Evolutionary conservation across 2,113 vertebrate genomes (phyloP).

Genomic region (Bombycilla garrulus): DNA sequence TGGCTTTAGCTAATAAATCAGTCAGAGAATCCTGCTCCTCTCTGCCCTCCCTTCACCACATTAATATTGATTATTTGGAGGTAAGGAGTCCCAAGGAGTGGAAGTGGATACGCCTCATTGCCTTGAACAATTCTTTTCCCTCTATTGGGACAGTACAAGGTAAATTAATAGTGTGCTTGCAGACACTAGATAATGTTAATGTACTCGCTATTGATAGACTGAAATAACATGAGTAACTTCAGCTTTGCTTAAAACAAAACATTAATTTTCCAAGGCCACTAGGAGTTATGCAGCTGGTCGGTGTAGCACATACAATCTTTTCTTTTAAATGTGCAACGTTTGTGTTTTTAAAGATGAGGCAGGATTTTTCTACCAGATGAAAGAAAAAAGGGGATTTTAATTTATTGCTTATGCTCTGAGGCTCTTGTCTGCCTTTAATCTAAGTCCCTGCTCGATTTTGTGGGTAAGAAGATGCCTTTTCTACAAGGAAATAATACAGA

Average conservation of each 20-base stretch:
- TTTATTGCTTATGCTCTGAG: neutral
- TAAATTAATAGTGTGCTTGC: conserved; percentile 88
- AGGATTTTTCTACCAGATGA: neutral
- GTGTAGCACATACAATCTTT: neutral
- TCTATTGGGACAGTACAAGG: conserved; percentile 81
- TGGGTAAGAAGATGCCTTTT: neutral
- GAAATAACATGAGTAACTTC: conserved; percentile 87
- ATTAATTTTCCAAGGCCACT: conserved; percentile 79
- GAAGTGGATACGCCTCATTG: conserved; percentile 83
- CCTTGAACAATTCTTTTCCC: conserved; percentile 81
- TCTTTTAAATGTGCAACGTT: conserved; percentile 26
- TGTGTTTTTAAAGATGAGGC: neutral
- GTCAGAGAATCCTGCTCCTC: conserved; percentile 54
- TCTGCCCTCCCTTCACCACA: conserved; percentile 68
- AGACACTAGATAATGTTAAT: conserved; percentile 88
- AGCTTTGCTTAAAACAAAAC: conserved; percentile 88
- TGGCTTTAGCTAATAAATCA: conserved; percentile 74
- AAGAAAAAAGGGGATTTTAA: conserved; percentile 17
- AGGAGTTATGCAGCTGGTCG: conserved; percentile 47
- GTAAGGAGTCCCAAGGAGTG: conserved; percentile 81
- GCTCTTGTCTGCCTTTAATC: neutral
- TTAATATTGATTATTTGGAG: conserved; percentile 85
- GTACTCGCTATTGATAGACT: conserved; percentile 84
- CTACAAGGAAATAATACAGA: neutral
- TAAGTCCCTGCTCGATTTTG: neutral